A percentile compares a stretch with the other conserved stretches of the same genome.
Conservation (phyloP, 1,140 invertebrate species). For the Ectropis grisescens region DNA sequence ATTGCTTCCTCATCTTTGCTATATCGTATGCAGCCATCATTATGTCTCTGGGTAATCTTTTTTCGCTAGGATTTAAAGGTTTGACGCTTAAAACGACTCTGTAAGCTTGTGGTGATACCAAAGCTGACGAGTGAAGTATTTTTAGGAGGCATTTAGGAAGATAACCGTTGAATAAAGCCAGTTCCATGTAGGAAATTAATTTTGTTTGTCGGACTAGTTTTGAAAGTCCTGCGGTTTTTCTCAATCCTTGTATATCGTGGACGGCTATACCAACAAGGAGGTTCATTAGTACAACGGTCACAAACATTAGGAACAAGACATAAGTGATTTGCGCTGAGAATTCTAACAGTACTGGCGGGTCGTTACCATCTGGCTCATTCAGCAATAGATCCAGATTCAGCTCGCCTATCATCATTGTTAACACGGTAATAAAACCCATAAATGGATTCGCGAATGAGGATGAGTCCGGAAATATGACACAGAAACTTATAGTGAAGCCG, state of each 20-base stretch:
- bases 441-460: constrained; percentile 84
- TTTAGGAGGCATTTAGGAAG: constrained; percentile 79
- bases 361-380: constrained; percentile 61
- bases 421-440: constrained; percentile 83
- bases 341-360: constrained; percentile 54
- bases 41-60: constrained; percentile 81
- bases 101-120: constrained; percentile 83
- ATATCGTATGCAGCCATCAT: constrained; percentile 82
- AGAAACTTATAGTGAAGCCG: constrained; percentile 89
- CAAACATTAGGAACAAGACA: constrained; percentile 75
- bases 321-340: constrained; percentile 75
- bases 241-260: constrained; percentile 76
- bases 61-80: constrained; percentile 84
- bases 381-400: constrained; percentile 75
- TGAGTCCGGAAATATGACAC: constrained; percentile 86
- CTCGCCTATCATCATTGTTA: constrained; percentile 93
- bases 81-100: constrained; percentile 83
- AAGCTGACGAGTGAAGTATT: constrained; percentile 79
- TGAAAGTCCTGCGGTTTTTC: constrained; percentile 77
- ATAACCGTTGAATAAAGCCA: constrained; percentile 72
- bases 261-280: constrained; percentile 79
- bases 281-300: constrained; percentile 81
- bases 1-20: constrained; percentile 78
- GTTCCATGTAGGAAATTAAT: constrained; percentile 76
- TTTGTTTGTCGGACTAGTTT: constrained; percentile 78